Conservation (phyloP, 2,797 vertebrate species). For the Vespertilio murinus region DNA sequence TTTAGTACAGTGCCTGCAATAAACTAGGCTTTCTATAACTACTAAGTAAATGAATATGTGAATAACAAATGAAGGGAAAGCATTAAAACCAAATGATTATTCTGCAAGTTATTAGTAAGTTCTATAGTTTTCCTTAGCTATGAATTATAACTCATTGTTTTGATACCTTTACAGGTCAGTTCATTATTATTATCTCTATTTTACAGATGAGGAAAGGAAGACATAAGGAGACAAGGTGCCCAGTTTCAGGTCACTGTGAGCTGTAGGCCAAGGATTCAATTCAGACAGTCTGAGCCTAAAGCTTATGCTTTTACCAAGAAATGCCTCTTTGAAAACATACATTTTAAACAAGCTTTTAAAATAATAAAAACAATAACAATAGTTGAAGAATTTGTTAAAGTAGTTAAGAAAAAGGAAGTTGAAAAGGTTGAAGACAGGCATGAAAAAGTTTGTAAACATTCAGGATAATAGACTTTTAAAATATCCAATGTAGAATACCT, state of each 20-base stretch:
- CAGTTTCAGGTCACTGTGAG: not conserved
- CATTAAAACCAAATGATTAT: slow-evolving; percentile 8
- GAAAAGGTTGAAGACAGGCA: not conserved
- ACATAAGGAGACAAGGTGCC: not conserved
- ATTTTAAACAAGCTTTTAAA: slow-evolving; percentile 1
- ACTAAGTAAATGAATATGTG: not conserved
- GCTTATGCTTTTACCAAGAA: not conserved
- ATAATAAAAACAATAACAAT: not conserved
- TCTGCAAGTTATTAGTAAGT: not conserved
- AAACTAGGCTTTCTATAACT: not conserved
- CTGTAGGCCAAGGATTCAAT: not conserved
- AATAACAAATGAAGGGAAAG: slow-evolving; percentile 7
- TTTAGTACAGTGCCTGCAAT: not conserved
- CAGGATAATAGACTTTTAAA: not conserved
- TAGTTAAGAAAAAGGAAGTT: slow-evolving; percentile 18
- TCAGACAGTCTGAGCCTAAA: not conserved
- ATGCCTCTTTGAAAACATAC: slow-evolving; percentile 28
- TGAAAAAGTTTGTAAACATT: slow-evolving; percentile 29
- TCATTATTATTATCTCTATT: not conserved
- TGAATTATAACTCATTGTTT: not conserved
- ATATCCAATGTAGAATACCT: not conserved
- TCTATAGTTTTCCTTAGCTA: not conserved
- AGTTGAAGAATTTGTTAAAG: slow-evolving; percentile 18
- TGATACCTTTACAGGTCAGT: not conserved
- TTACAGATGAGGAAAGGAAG: not conserved